Base-by-base conservation (phyloP, 2,888 invertebrate genomes). In the Leptopilina syphax region DNA sequence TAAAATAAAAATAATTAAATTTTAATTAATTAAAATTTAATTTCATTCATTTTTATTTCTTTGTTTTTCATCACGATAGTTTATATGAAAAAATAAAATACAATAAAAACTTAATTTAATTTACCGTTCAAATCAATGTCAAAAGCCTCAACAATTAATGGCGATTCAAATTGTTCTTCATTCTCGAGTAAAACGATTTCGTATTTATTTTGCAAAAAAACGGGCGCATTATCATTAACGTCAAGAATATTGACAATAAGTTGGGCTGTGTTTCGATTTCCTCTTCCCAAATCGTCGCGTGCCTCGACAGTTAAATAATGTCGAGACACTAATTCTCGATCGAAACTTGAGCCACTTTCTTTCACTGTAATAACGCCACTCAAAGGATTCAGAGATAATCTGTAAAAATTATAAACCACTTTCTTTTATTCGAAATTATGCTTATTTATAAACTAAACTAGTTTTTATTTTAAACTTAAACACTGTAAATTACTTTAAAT, bases 281-380 rank as follows among this genome's bases (percentile, higher is more conserved):
- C 97, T 87, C 94, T 94, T 24, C 97, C 97, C 76, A 96, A 93
- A 91, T 97, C 96, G 90, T 99, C 99, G 78, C 97, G 93, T 0
- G 98, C 98, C 90, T 97, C 97, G 0, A 98, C 96, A 0, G 97
- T 97, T 65, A 98, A 93, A 90, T 96, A 96, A 91, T 97, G 97
- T 0, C 96, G 94, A 0, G 96, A 95, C 18, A 96, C 94, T 12
- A 96, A 93, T 90, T 98, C 98, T 8, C 98, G 94, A 91, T 99
- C 98, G 91, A 98, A 97, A 80, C 94, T 95, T 41, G 95, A 93
- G 0, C 95, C 96, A 0, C 95, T 95, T 0, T 96, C 94, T 89
- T 95, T 96, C 0, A 98, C 96, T 0, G 96, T 96, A 81, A 98
- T 95, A 6, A 96, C 93, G 0, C 98, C 98, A n/a, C 96, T 95